phyloP scores from a whole-genome alignment of 2,797 vertebrate species.

The Pangasius larnaudii region DNA sequence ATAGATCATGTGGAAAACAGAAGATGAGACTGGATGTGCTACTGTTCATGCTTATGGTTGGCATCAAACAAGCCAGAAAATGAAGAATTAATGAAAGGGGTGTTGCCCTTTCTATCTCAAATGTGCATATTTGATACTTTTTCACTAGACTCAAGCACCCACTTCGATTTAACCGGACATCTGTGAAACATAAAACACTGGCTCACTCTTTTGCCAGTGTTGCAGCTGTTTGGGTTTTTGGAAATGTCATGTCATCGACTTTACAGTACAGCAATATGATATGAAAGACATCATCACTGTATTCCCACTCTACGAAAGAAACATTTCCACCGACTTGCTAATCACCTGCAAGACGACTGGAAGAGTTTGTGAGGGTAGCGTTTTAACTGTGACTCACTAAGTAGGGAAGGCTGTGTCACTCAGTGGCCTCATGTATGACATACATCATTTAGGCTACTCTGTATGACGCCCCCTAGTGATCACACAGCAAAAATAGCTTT shows the following conservation, averaged over 20 bases:
- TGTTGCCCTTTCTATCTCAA: conserved; percentile 55
- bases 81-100: conserved; percentile 48
- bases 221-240: conserved; percentile 49
- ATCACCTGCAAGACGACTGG: neutral
- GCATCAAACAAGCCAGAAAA: conserved; percentile 53
- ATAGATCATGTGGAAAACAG: conserved; percentile 15
- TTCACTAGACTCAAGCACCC: conserved; percentile 49
- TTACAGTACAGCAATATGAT: conserved; percentile 28
- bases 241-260: conserved; percentile 34
- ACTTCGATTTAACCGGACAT: conserved; percentile 46
- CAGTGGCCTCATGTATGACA: neutral
- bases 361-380: neutral
- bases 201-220: conserved; percentile 30
- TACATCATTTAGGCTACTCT: conserved; percentile 17
- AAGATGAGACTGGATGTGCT: conserved; percentile 39
- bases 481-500: conserved; percentile 14
- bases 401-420: neutral
- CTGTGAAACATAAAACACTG: conserved; percentile 42
- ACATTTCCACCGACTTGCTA: conserved; percentile 7
- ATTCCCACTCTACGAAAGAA: neutral
- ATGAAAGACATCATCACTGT: conserved; percentile 9
- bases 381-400: neutral
- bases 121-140: conserved; percentile 49
- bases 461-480: conserved; percentile 33
- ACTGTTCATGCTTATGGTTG: conserved; percentile 41